These are phyloP conservation scores for Phyllotis vaccarum DNA, from an alignment of 2,797 vertebrate genomes.

Conservation along the genomic window DNA sequence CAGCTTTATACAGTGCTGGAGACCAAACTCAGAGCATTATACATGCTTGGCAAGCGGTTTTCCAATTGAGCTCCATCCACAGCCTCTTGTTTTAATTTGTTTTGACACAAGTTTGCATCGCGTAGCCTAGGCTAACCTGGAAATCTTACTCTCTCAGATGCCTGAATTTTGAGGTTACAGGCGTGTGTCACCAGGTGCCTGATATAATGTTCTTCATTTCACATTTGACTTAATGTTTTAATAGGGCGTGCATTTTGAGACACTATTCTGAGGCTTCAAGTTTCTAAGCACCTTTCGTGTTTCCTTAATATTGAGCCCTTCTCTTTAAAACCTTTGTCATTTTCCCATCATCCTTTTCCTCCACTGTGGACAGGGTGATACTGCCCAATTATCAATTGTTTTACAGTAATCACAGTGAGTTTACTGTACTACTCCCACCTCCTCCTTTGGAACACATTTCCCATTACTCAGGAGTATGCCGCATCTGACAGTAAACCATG, in stretches of 20 bases:
- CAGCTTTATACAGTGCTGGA: background rate
- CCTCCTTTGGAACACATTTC: background rate
- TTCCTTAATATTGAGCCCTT: background rate
- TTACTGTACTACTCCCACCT: background rate
- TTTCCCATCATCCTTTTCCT: background rate
- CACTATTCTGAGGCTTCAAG: background rate
- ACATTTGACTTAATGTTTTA: background rate
- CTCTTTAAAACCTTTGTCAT: background rate
- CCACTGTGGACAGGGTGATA: background rate
- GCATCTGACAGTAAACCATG: background rate
- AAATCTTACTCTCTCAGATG: background rate
- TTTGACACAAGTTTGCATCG: background rate
- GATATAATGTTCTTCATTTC: background rate
- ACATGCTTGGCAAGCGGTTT: background rate
- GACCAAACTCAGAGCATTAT: background rate
- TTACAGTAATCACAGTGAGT: background rate
- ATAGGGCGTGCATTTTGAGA: slow-evolving; percentile 1
- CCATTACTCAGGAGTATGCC: background rate
- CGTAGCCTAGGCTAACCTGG: background rate
- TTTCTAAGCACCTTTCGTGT: background rate
- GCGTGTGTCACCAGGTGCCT: background rate
- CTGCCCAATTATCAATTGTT: background rate
- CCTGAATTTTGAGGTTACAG: background rate
- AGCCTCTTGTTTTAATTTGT: background rate
- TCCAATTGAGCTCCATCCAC: background rate